phyloP scores from a whole-genome alignment of 2,797 vertebrate species.

The Acestrorhynchus altus region DNA sequence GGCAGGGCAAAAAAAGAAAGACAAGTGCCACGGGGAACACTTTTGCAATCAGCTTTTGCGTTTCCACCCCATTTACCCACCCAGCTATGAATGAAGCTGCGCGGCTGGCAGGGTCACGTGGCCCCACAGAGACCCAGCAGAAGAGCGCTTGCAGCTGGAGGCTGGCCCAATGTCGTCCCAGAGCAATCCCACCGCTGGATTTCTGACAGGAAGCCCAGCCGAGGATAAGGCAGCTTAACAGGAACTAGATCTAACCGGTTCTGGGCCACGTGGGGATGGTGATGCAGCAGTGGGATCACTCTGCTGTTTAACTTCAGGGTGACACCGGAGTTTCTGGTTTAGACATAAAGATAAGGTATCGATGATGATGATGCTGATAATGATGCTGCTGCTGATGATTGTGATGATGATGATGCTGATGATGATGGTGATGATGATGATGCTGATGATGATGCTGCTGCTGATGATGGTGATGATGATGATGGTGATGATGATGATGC shows the following conservation, averaged over 20 bases:
- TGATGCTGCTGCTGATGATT: too few relatives aligned
- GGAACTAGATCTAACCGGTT: slow-evolving; percentile 66
- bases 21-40: slow-evolving; percentile 9
- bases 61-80: slow-evolving; percentile 48
- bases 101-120: slow-evolving; percentile 23
- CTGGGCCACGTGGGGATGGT: slow-evolving; percentile 52
- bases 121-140: slow-evolving; percentile 1
- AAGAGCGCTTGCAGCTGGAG: slow-evolving; percentile 32
- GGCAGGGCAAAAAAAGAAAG: not conserved
- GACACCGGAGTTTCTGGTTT: not conserved
- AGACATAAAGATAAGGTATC: too few relatives aligned
- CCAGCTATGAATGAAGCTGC: slow-evolving; percentile 56
- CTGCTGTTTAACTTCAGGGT: too few relatives aligned
- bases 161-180: slow-evolving; percentile 48
- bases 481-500: too few relatives aligned
- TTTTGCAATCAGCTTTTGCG: slow-evolving; percentile 22
- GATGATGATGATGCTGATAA: too few relatives aligned
- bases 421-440: too few relatives aligned
- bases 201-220: slow-evolving; percentile 67
- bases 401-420: too few relatives aligned
- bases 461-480: too few relatives aligned
- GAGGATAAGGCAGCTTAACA: slow-evolving; percentile 63
- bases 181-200: slow-evolving; percentile 62
- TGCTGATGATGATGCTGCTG: too few relatives aligned
- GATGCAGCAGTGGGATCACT: slow-evolving; percentile 11